Conservation (phyloP, 2,797 vertebrate genomes). For the Pseudopleuronectes americanus region DNA sequence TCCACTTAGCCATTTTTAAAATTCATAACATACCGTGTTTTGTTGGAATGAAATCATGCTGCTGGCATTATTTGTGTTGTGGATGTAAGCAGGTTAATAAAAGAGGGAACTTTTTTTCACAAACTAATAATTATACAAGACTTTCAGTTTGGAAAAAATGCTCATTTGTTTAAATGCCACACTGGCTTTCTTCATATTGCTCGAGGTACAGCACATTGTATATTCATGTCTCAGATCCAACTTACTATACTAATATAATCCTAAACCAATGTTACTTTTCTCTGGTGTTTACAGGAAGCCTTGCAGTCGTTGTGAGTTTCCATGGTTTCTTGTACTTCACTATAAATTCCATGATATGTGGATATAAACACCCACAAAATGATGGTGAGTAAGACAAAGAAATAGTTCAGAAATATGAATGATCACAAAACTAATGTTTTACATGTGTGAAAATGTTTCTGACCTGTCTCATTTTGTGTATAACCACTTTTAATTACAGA, state of each 20-base stretch:
- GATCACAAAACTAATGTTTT: not conserved
- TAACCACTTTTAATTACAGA: constrained; percentile 48
- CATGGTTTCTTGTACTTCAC: constrained; percentile 30
- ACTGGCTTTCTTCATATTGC: not conserved
- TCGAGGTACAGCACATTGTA: not conserved
- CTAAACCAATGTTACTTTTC: not conserved
- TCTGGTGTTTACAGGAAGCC: constrained; percentile 38
- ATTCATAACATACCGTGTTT: not conserved
- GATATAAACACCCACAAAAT: constrained; percentile 63
- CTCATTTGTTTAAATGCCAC: not conserved
- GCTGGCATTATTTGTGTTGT: not conserved
- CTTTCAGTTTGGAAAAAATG: not conserved
- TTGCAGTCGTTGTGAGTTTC: constrained; percentile 6
- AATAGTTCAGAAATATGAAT: not conserved
- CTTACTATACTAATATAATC: too few species aligned
- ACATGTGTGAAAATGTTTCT: not conserved
- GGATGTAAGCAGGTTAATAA: not conserved
- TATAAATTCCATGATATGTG: constrained; percentile 64
- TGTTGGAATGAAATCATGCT: not conserved
- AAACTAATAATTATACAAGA: not conserved
- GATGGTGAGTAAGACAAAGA: constrained; percentile 72
- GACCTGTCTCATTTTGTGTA: not conserved
- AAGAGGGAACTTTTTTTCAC: not conserved
- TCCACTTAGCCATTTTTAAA: not conserved
- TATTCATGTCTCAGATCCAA: not conserved